phyloP scores from a whole-genome alignment of 2,113 vertebrate species.

The Myodes glareolus region DNA sequence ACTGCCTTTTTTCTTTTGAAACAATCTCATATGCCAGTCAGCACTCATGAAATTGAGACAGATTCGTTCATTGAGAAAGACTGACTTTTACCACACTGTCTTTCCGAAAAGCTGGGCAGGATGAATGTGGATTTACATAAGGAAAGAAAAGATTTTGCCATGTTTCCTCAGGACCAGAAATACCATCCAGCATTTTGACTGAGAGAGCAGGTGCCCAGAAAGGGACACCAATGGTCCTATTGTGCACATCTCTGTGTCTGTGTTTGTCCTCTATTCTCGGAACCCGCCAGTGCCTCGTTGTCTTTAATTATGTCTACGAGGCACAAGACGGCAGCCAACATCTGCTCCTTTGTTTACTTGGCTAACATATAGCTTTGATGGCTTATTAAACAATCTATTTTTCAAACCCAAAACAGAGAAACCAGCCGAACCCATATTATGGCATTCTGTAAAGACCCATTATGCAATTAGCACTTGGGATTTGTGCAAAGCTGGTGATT shows the following conservation, averaged over 20 bases:
- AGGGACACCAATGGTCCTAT: conserved; percentile 79
- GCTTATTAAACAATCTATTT: conserved; percentile 91
- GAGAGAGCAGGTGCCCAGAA: conserved; percentile 85
- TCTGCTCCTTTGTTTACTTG: conserved; percentile 90
- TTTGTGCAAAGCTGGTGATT: conserved; percentile 80
- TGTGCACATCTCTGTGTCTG: conserved; percentile 75
- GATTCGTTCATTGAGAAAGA: not conserved
- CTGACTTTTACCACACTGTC: not conserved
- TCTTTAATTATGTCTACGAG: conserved; percentile 89
- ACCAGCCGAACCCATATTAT: conserved; percentile 84
- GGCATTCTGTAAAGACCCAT: conserved; percentile 85
- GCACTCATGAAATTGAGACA: not conserved
- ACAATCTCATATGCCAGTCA: not conserved
- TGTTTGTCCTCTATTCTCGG: conserved; percentile 85
- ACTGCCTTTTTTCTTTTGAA: not conserved
- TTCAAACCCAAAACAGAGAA: conserved; percentile 86
- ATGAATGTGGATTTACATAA: conserved; percentile 57
- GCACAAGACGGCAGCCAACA: conserved; percentile 88
- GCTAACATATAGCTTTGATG: conserved; percentile 90
- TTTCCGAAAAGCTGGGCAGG: conserved; percentile 49
- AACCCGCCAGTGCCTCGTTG: conserved; percentile 85
- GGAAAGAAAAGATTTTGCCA: not conserved
- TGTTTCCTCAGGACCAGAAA: conserved; percentile 61
- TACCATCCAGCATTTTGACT: conserved; percentile 64
- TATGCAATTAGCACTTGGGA: conserved; percentile 84